Base-by-base conservation (phyloP, 2,888 invertebrate species). In the Chironomus riparius region DNA sequence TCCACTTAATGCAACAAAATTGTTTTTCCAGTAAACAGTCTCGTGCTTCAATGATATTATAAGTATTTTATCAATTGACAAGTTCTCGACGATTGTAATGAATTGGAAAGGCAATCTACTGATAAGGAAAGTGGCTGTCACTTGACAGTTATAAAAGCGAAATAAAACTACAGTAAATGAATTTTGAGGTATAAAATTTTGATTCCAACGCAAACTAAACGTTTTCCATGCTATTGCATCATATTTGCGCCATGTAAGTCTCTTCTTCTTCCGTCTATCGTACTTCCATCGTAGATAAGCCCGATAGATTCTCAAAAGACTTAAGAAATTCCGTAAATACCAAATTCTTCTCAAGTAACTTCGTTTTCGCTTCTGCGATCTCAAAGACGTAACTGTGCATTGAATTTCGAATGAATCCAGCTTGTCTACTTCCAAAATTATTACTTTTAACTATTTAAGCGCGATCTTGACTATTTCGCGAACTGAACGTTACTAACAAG, bases 251-350 rank as follows among this genome's bases (percentile, higher is more conserved):
- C 72, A 72, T 61, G 28, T 47, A 7, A 72, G 4, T 38, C 28
- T 22, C 6, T 62, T 38, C n/a, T 12, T 18, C 38, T 7, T 15
- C 10, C 72, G 24, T 28, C 62, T 72, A 38, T 47, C 10, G 13
- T 15, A 62, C 18, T 62, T 61, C 72, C 72, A 72, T 13, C 6
- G 24, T 2, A 74, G 13, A 15, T 68, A 68, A 68, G 48, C n/a
- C 2, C 74, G 74, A 74, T 74, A 68, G 6, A 65, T 10, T 47
- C 47, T 15, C 4, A 74, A 12, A 6, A 74, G 28, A 15, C 47
- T 68, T 24, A 74, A 5, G 12, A 74, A 74, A 38, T 68, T 47
- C 10, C 74, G 65, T n/a, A 74, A 12, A 47, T 74, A 74, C 18
- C 22, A 48, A 21, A 74, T 18, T 22, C 68, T 74, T 12, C 50